Percentiles rank a stretch among this genome's conserved stretches.
phyloP scores from a whole-genome alignment of 2,113 vertebrate genomes.

The Lontra canadensis region DNA sequence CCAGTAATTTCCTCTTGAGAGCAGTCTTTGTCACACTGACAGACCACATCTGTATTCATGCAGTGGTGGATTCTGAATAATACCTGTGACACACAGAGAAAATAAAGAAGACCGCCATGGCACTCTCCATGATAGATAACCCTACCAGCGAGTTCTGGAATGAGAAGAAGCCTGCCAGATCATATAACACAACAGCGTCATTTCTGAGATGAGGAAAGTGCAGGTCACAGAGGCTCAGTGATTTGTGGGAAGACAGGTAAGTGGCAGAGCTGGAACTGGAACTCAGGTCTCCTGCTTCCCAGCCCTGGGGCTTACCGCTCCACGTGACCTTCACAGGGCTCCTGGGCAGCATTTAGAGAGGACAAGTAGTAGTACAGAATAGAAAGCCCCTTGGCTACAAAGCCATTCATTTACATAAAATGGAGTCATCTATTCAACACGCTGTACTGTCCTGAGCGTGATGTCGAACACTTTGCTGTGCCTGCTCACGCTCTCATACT shows the following conservation, averaged over 20 bases:
- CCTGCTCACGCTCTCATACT: background rate
- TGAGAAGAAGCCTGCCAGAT: background rate
- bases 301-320: background rate
- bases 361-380: background rate
- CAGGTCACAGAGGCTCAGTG: background rate
- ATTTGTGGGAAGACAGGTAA: background rate
- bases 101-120: constrained; percentile 43
- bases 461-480: rapidly evolving
- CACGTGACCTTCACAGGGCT: background rate
- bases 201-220: background rate
- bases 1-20: constrained; percentile 57
- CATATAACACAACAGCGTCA: background rate
- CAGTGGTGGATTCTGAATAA: constrained; percentile 44
- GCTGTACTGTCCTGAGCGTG: rapidly evolving
- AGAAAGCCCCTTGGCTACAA: background rate
- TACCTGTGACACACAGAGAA: constrained; percentile 29
- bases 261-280: background rate
- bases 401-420: background rate
- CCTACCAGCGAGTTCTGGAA: background rate
- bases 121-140: constrained; percentile 37
- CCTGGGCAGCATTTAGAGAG: background rate
- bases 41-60: constrained; percentile 71
- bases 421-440: background rate
- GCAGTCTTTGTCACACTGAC: constrained; percentile 58
- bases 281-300: background rate